A percentile compares a stretch with the other conserved stretches of the same genome.
These are phyloP conservation scores for Diarsia brunnea DNA, from an alignment of 2,888 invertebrate species.

Conservation along the genomic window DNA sequence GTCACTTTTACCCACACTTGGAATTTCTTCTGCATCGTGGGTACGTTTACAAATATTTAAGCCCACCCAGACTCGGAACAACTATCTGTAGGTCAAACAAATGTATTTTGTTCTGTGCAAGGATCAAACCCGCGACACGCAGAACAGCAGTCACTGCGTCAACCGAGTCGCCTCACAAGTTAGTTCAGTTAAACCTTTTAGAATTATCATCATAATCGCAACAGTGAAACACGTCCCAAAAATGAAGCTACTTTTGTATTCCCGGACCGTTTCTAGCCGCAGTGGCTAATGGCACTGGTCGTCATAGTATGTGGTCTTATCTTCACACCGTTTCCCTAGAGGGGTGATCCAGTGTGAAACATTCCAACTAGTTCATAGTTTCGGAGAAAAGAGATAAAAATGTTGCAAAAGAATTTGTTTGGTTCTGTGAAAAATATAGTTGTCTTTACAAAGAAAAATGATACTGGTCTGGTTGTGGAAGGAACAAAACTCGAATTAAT, in stretches of 20 bases:
- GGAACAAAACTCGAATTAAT: too few relatives aligned
- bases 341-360: slow-evolving; percentile 35
- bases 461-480: too few relatives aligned
- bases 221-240: slow-evolving; percentile 21
- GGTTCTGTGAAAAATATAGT: too few relatives aligned
- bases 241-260: slow-evolving; percentile 61
- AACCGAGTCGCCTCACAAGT: too few relatives aligned
- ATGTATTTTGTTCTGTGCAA: too few relatives aligned
- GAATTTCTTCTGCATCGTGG: too few relatives aligned
- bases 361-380: slow-evolving; percentile 23
- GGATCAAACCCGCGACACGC: too few relatives aligned
- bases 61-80: too few relatives aligned
- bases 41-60: too few relatives aligned
- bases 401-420: background rate
- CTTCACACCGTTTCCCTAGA: slow-evolving; percentile 55
- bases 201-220: background rate
- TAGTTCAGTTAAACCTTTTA: background rate
- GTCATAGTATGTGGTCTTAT: slow-evolving; percentile 61
- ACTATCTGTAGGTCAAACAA: too few relatives aligned
- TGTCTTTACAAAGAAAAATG: background rate
- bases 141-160: too few relatives aligned
- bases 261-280: slow-evolving; percentile 40
- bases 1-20: too few relatives aligned
- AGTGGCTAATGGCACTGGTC: slow-evolving; percentile 49
- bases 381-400: background rate